Conservation (phyloP, 2,888 invertebrate species). For the Limnephilus rhombicus region DNA sequence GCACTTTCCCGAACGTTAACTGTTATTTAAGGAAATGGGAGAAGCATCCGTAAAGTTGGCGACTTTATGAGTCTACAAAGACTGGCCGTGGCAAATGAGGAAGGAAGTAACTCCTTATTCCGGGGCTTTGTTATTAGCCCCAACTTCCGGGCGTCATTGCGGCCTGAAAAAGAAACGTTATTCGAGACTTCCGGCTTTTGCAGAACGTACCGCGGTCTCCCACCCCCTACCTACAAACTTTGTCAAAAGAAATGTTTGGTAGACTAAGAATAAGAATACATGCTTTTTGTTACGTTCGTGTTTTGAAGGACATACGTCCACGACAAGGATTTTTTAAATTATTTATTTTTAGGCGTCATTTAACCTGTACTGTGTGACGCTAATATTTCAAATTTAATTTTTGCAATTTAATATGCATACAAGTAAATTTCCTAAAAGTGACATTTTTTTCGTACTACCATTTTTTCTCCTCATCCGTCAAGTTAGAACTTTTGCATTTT, state of each 20-base stretch:
- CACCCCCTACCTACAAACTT: neutral
- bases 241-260: neutral
- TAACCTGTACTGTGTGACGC: too few species aligned
- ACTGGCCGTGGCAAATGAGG: constrained; percentile 44
- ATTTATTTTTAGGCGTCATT: too few species aligned
- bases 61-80: constrained; percentile 43
- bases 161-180: constrained; percentile 30
- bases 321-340: neutral
- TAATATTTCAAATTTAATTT: too few species aligned
- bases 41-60: constrained; percentile 45
- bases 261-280: neutral
- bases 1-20: constrained; percentile 38
- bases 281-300: neutral
- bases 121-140: constrained; percentile 45
- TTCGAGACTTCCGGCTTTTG: neutral
- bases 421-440: too few species aligned
- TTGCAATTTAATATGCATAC: too few species aligned
- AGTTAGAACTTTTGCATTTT: too few species aligned
- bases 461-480: too few species aligned
- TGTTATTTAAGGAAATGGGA: constrained; percentile 40
- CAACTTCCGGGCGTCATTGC: constrained; percentile 36
- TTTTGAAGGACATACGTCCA: neutral
- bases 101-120: constrained; percentile 52
- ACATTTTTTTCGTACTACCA: too few species aligned
- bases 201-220: neutral